Percentiles rank a stretch among this genome's conserved stretches.
Evolutionary conservation across 2,797 vertebrate species (phyloP).

Genomic region (Helicolenus hilgendorfi): DNA sequence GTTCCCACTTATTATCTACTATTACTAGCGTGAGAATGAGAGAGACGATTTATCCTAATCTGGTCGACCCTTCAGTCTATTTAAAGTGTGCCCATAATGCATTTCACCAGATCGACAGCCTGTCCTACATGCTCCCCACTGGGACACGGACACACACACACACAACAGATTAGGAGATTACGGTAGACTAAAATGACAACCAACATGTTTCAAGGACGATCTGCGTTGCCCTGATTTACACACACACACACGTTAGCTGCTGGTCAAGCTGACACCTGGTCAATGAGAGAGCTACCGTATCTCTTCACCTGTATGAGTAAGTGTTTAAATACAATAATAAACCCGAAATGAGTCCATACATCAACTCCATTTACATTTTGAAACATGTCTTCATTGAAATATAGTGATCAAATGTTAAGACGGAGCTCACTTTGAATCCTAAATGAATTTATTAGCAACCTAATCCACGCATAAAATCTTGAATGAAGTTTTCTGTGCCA

Average conservation of each 20-base stretch:
- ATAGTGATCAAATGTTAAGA: background rate
- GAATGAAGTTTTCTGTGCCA: background rate
- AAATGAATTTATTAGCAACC: background rate
- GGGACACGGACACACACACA: conserved; percentile 9
- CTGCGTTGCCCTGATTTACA: conserved; percentile 30
- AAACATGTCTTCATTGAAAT: background rate
- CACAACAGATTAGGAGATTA: conserved; percentile 88
- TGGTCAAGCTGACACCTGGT: background rate
- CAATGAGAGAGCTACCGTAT: background rate
- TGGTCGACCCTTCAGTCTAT: conserved; percentile 50
- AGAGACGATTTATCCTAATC: conserved; percentile 51
- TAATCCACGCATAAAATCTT: background rate
- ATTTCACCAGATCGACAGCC: conserved; percentile 63
- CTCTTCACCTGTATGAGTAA: background rate
- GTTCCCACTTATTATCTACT: background rate
- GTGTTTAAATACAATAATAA: background rate
- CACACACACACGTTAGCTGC: background rate
- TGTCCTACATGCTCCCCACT: conserved; percentile 38
- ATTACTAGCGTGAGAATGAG: background rate
- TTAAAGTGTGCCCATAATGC: conserved; percentile 73
- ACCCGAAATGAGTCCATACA: background rate
- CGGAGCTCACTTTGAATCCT: background rate
- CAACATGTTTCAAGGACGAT: conserved; percentile 77
- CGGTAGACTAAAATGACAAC: conserved; percentile 68
- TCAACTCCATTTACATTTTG: background rate